Evolutionary conservation across 1,140 invertebrate species (phyloP).

Genomic region (Drosophila watanabei): DNA sequence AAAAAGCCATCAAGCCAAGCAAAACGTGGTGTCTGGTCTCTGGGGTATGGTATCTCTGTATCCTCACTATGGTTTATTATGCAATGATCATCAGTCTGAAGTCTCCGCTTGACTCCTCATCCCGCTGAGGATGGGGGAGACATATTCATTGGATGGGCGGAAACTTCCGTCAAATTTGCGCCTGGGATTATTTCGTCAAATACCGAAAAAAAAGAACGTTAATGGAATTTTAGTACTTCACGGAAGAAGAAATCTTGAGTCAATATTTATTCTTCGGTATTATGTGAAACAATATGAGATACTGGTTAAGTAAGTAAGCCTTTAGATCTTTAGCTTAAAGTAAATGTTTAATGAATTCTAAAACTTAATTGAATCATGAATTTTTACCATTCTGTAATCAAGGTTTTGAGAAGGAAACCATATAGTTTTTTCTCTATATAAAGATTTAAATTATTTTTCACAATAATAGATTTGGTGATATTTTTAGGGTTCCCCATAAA

Average conservation of each 20-base stretch:
- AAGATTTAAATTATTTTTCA: background rate
- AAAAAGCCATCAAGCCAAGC: conserved; percentile 53
- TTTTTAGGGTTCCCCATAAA: background rate
- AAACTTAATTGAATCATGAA: background rate
- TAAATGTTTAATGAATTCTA: background rate
- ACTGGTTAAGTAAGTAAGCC: too few species aligned
- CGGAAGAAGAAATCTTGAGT: background rate
- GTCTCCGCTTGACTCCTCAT: background rate
- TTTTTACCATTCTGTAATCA: background rate
- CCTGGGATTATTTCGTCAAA: conserved; percentile 9
- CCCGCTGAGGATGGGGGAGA: background rate
- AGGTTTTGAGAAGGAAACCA: background rate
- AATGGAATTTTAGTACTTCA: conserved; percentile 10
- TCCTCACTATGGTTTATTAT: conserved; percentile 68
- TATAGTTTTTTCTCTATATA: background rate
- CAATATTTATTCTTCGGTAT: conserved; percentile 1
- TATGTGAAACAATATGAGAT: background rate
- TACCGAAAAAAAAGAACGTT: conserved; percentile 21
- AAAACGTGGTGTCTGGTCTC: conserved; percentile 43
- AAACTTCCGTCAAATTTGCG: conserved; percentile 44
- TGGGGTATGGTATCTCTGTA: conserved; percentile 10
- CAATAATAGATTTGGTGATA: background rate
- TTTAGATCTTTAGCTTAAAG: too few species aligned
- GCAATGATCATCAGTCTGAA: conserved; percentile 62
- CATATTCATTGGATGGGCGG: conserved; percentile 23